phyloP scores from a whole-genome alignment of 2,888 invertebrate species.

The Eupithecia centaureata region DNA sequence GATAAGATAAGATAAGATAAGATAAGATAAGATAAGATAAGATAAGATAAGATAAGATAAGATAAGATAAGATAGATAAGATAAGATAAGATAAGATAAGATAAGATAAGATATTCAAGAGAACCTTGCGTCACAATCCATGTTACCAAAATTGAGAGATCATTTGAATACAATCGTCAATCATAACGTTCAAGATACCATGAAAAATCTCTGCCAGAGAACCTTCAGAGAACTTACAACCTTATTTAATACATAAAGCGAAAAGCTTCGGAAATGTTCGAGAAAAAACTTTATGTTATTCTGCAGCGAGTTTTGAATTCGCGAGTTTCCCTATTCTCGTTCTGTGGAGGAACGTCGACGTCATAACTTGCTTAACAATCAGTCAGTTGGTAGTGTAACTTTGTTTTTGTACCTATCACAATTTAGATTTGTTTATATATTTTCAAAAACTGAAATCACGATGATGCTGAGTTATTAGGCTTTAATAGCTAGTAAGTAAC shows the following conservation, averaged over 20 bases:
- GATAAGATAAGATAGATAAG: too few relatives aligned
- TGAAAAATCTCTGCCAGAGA: conserved; percentile 18
- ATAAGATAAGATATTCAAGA: conserved; percentile 26
- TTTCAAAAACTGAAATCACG: too few relatives aligned
- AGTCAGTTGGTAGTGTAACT: background rate
- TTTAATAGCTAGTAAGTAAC: too few relatives aligned
- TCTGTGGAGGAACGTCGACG: conserved; percentile 7
- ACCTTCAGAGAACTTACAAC: conserved; percentile 18
- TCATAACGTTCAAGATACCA: conserved; percentile 25
- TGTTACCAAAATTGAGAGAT: conserved; percentile 35
- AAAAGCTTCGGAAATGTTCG: conserved; percentile 6
- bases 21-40: too few relatives aligned
- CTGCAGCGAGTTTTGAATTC: conserved; percentile 22
- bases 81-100: too few relatives aligned
- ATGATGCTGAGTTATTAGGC: too few relatives aligned
- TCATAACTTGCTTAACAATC: conserved; percentile 12
- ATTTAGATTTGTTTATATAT: too few relatives aligned
- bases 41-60: too few relatives aligned
- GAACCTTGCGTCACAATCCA: conserved; percentile 21
- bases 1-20: too few relatives aligned
- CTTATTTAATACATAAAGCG: background rate
- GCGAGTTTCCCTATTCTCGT: conserved; percentile 18
- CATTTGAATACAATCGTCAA: conserved; percentile 52
- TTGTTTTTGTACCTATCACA: too few relatives aligned
- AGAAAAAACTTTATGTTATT: conserved; percentile 17